Evolutionary conservation across 2,888 invertebrate genomes (phyloP).

Genomic region (Halocaridina rubra): DNA sequence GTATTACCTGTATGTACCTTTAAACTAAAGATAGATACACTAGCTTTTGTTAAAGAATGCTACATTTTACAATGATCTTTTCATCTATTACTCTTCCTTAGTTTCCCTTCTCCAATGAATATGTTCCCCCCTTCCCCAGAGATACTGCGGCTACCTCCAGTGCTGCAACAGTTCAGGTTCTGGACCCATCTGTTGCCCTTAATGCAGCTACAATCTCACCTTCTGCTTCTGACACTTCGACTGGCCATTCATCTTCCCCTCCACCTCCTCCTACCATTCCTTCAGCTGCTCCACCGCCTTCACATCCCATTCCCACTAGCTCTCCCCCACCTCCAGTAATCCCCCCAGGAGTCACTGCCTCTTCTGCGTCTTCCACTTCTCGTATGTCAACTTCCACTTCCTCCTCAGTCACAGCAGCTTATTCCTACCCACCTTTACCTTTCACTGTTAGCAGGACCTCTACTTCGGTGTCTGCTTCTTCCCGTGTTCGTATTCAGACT

Average conservation of each 20-base stretch:
- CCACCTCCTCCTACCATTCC: constrained; percentile 9
- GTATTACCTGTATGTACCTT: too few species aligned
- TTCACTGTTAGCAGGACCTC: constrained; percentile 61
- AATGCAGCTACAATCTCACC: constrained; percentile 51
- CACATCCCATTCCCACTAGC: constrained; percentile 65
- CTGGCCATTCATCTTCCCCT: constrained; percentile 25
- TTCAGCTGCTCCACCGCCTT: constrained; percentile 37
- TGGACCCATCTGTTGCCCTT: constrained; percentile 61
- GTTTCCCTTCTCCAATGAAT: neutral
- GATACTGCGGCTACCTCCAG: constrained; percentile 50
- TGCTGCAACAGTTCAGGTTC: constrained; percentile 56
- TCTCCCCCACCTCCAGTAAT: constrained; percentile 67
- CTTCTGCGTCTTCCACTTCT: constrained; percentile 54
- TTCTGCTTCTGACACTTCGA: constrained; percentile 31
- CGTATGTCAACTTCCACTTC: constrained; percentile 54
- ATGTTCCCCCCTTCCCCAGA: constrained; percentile 49
- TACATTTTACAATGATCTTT: too few species aligned
- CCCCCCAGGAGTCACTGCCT: constrained; percentile 64
- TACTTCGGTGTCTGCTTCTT: constrained; percentile 62
- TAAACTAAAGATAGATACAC: too few species aligned
- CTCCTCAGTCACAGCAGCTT: constrained; percentile 49
- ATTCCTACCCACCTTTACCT: constrained; percentile 48
- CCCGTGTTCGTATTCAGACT: constrained; percentile 61
- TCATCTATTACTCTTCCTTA: too few species aligned
- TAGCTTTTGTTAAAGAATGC: too few species aligned